Conservation (phyloP, 2,888 invertebrate species). For the Drosophila sordidula region DNA sequence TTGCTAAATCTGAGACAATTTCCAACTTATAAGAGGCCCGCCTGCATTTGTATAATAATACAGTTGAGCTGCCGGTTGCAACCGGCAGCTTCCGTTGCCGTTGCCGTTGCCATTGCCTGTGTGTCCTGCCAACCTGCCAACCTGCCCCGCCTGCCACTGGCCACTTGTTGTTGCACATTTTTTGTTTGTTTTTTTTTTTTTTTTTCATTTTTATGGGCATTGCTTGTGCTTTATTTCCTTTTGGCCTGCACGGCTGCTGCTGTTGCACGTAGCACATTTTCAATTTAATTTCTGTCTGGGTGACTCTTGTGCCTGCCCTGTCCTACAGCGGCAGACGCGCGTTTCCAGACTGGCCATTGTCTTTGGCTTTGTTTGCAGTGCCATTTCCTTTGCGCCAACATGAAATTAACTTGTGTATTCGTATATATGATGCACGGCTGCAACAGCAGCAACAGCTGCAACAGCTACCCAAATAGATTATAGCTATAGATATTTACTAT, state of each 20-base stretch:
- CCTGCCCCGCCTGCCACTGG: slow-evolving; percentile 35
- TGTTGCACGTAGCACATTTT: slow-evolving; percentile 70
- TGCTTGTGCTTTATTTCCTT: slow-evolving; percentile 69
- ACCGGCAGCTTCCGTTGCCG: slow-evolving; percentile 47
- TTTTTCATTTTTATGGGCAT: slow-evolving; percentile 40
- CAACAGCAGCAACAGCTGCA: slow-evolving; percentile 7
- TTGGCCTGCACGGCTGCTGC: slow-evolving; percentile 42
- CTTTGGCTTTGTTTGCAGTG: slow-evolving; percentile 75
- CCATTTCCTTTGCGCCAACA: slow-evolving; percentile 69
- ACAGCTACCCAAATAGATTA: slow-evolving; percentile 55
- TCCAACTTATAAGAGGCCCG: slow-evolving; percentile 63
- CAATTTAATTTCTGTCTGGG: slow-evolving; percentile 78
- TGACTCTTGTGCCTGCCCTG: slow-evolving; percentile 31
- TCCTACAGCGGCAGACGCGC: slow-evolving; percentile 43
- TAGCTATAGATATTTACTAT: slow-evolving; percentile 38
- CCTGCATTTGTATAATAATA: slow-evolving; percentile 74
- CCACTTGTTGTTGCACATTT: slow-evolving; percentile 70
- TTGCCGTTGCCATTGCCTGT: slow-evolving; percentile 19
- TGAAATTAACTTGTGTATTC: slow-evolving; percentile 68
- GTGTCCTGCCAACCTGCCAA: slow-evolving; percentile 19
- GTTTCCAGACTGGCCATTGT: slow-evolving; percentile 60
- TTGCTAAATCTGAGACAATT: slow-evolving; percentile 73
- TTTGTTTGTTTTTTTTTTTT: not conserved
- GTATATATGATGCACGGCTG: slow-evolving; percentile 35
- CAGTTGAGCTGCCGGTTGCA: slow-evolving; percentile 60